Evolutionary conservation across 2,113 vertebrate genomes (phyloP).

Genomic region (Eulemur rufifrons): DNA sequence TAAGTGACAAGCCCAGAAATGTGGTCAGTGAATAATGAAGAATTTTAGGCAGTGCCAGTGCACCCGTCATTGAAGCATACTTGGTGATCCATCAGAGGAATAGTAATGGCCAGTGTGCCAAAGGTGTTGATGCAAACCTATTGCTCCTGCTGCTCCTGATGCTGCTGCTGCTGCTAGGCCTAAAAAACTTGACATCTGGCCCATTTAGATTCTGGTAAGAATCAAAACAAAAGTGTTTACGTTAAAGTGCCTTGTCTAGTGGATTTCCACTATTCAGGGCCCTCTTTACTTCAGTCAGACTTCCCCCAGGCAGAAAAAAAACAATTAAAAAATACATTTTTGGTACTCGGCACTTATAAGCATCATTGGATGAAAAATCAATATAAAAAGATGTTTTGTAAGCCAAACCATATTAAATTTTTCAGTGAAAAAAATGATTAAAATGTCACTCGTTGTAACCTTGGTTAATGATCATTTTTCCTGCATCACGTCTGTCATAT

Average conservation of each 20-base stretch:
- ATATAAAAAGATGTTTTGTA: not conserved
- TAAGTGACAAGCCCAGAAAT: not conserved
- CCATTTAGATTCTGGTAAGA: not conserved
- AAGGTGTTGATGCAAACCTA: conserved; percentile 27
- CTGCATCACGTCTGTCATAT: not conserved
- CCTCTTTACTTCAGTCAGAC: not conserved
- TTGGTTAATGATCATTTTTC: not conserved
- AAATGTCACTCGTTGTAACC: not conserved
- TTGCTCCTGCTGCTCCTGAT: not conserved
- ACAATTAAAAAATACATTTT: not conserved
- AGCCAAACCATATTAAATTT: not conserved
- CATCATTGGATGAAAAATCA: not conserved
- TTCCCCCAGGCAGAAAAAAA: not conserved
- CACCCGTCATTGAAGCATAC: not conserved
- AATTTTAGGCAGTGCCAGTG: not conserved
- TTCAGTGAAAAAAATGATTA: not conserved
- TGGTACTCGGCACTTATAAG: not conserved
- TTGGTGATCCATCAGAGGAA: not conserved
- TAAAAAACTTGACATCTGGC: not conserved
- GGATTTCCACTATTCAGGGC: not conserved
- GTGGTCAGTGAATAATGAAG: not conserved
- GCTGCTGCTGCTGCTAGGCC: not conserved
- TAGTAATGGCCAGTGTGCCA: not conserved
- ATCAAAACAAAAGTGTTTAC: conserved; percentile 42
- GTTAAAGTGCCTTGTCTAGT: not conserved